Conservation (phyloP, 2,888 invertebrate species). For the Pseudococcus jackbeardsleyi region DNA sequence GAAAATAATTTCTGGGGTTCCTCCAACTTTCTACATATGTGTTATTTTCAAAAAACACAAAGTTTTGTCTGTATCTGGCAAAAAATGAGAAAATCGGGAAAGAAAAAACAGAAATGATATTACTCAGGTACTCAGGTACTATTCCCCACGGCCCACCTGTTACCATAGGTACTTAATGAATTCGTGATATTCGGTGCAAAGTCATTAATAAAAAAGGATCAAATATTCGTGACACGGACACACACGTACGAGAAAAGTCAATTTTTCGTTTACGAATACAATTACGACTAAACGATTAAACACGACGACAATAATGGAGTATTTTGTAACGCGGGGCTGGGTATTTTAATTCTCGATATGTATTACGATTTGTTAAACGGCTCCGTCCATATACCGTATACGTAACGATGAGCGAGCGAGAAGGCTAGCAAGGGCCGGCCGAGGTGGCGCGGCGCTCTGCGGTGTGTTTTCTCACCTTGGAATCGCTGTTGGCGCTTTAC, state of each 20-base stretch:
- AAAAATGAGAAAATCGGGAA: too few species aligned
- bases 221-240: background rate
- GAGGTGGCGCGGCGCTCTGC: background rate
- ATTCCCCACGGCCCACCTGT: too few species aligned
- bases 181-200: constrained; percentile 6
- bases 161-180: background rate
- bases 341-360: constrained; percentile 5
- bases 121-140: too few species aligned
- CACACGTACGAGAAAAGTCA: background rate
- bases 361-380: constrained; percentile 6
- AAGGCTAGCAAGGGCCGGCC: background rate
- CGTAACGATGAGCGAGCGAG: background rate
- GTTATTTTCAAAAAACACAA: too few species aligned
- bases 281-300: constrained; percentile 1
- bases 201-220: constrained; percentile 16
- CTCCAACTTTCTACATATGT: too few species aligned
- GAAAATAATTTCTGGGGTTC: too few species aligned
- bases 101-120: too few species aligned
- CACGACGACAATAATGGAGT: constrained; percentile 18
- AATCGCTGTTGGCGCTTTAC: constrained; percentile 34
- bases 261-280: constrained; percentile 27
- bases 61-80: too few species aligned
- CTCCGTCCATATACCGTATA: background rate
- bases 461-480: constrained; percentile 10
- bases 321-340: background rate